A percentile compares a stretch with the other conserved stretches of the same genome.
These are phyloP conservation scores for Leptopilina syphax DNA, from an alignment of 2,888 invertebrate species.

Conservation along the genomic window DNA sequence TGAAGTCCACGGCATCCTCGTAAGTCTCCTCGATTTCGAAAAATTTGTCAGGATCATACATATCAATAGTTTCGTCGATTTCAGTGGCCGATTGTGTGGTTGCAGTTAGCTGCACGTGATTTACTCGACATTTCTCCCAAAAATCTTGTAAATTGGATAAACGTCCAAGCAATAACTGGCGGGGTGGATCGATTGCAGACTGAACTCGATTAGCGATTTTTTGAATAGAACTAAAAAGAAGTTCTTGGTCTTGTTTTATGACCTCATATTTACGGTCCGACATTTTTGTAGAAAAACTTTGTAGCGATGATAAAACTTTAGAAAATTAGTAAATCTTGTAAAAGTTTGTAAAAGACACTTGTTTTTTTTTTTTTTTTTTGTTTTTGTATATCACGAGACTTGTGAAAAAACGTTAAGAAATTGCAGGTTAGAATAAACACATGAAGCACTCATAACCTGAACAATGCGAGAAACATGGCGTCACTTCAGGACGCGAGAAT, in stretches of 20 bases:
- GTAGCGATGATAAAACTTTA: no score
- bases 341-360: no score
- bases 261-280: background rate
- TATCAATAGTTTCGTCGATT: no score
- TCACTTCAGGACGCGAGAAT: no score
- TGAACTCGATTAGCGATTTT: background rate
- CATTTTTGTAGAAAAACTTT: no score
- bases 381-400: background rate
- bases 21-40: background rate
- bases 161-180: background rate
- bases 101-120: background rate
- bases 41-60: background rate
- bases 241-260: background rate
- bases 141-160: conserved; percentile 10
- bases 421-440: background rate
- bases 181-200: background rate
- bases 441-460: no score
- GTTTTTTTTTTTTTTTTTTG: no score
- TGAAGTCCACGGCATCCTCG: conserved; percentile 11
- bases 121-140: background rate
- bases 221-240: background rate
- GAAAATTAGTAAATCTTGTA: no score
- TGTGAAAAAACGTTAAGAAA: background rate
- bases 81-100: background rate
- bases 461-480: background rate